Conservation (phyloP, 1,140 invertebrate species). For the Drosophila jambulina region DNA sequence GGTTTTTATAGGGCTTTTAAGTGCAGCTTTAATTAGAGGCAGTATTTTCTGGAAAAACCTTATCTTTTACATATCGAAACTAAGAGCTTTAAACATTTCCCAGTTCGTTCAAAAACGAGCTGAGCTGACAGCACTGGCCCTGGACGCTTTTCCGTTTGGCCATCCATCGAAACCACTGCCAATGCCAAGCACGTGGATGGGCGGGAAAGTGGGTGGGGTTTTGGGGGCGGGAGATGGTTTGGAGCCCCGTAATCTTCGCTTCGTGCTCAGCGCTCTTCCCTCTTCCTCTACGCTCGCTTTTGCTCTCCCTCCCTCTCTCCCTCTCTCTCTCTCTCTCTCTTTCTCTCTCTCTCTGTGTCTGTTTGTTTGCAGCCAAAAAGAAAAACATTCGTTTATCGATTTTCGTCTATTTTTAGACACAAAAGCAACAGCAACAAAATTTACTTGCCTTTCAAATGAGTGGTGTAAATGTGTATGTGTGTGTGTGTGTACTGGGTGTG, state of each 20-base stretch:
- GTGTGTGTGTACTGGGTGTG: slow-evolving; percentile 30
- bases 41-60: neutral
- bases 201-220: slow-evolving; percentile 23
- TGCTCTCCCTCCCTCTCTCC: slow-evolving; percentile 9
- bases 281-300: slow-evolving; percentile 1
- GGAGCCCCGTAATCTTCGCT: slow-evolving; percentile 53
- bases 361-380: slow-evolving; percentile 69
- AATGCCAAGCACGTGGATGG: slow-evolving; percentile 73
- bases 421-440: slow-evolving; percentile 60
- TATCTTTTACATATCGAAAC: neutral
- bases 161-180: slow-evolving; percentile 51
- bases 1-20: neutral
- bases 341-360: slow-evolving; percentile 26
- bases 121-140: neutral
- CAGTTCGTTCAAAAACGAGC: neutral
- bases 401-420: slow-evolving; percentile 84
- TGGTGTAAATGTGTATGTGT: slow-evolving; percentile 48
- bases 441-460: slow-evolving; percentile 74
- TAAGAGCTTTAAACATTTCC: neutral
- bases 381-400: slow-evolving; percentile 84
- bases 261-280: slow-evolving; percentile 35
- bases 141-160: slow-evolving; percentile 22
- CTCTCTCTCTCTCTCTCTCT: slow-evolving; percentile 3
- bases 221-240: slow-evolving; percentile 3
- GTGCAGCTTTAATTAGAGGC: neutral